These are phyloP conservation scores for Paramisgurnus dabryanus DNA, from an alignment of 2,113 vertebrate genomes.

Conservation along the genomic window DNA sequence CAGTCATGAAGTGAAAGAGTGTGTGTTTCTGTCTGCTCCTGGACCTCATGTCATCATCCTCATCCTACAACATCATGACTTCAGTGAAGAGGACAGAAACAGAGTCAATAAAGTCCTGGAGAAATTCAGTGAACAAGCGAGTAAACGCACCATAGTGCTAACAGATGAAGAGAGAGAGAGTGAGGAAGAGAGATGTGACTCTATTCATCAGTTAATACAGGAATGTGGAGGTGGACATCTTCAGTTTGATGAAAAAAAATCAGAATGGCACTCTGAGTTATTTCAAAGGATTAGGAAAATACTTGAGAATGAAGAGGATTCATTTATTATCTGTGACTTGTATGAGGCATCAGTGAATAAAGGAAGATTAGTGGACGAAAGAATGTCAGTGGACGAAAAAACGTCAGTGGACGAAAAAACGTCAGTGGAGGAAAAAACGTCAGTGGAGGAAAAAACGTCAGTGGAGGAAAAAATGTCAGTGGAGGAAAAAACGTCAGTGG, in stretches of 20 bases:
- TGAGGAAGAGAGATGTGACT: neutral
- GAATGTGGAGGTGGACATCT: slow-evolving; percentile 1
- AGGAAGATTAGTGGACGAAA: neutral
- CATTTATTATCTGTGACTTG: neutral
- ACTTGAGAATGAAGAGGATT: neutral
- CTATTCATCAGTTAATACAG: neutral
- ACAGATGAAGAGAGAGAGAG: neutral
- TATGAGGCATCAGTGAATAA: neutral
- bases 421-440: no score
- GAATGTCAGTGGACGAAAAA: neutral
- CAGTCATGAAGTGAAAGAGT: neutral
- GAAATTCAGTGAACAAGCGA: neutral
- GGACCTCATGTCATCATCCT: slow-evolving; percentile 35
- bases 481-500: no score
- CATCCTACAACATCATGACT: neutral
- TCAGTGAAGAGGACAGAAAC: neutral
- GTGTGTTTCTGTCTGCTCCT: slow-evolving; percentile 16
- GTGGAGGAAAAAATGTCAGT: no score
- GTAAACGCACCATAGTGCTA: slow-evolving; percentile 11
- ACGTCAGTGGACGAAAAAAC: no score
- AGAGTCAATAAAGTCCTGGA: slow-evolving; percentile 4
- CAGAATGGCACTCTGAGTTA: neutral
- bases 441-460: no score
- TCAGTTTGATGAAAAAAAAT: neutral
- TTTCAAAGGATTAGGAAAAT: neutral